Evolutionary conservation across 2,888 invertebrate genomes (phyloP).

Genomic region (Nephrotoma flavescens): DNA sequence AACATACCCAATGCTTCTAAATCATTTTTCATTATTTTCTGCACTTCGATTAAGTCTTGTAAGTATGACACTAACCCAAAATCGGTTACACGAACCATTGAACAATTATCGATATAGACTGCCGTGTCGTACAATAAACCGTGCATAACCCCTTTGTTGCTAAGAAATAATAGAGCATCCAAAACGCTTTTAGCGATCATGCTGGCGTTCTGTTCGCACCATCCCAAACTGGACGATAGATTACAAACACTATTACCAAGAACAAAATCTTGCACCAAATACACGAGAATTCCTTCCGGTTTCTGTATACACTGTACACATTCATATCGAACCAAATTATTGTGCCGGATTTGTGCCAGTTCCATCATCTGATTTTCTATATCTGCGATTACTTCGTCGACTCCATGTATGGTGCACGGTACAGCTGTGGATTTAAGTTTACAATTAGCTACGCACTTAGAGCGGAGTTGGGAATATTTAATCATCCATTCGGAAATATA

Average conservation of each 20-base stretch:
- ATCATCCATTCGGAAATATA: neutral
- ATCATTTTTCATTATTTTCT: neutral
- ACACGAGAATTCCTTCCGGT: neutral
- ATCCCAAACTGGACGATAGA: neutral
- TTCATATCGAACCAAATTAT: neutral
- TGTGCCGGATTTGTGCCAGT: neutral
- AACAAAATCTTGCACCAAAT: neutral
- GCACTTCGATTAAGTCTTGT: neutral
- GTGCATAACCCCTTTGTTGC: neutral
- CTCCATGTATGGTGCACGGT: neutral
- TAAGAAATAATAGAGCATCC: neutral
- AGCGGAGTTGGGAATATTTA: neutral
- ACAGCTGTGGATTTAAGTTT: neutral
- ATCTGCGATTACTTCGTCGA: neutral
- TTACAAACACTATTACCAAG: neutral
- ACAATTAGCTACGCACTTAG: neutral
- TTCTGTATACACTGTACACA: neutral
- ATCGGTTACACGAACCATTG: neutral
- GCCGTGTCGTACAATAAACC: neutral
- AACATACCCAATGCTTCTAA: neutral
- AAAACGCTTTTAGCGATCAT: neutral
- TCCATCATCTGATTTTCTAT: neutral
- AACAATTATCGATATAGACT: neutral
- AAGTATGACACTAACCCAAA: neutral
- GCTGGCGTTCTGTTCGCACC: neutral